Evolutionary conservation across 2,113 vertebrate genomes (phyloP), one percentile per base, ranked within the genome.

Genomic region (Paracanthobrama guichenoti): DNA sequence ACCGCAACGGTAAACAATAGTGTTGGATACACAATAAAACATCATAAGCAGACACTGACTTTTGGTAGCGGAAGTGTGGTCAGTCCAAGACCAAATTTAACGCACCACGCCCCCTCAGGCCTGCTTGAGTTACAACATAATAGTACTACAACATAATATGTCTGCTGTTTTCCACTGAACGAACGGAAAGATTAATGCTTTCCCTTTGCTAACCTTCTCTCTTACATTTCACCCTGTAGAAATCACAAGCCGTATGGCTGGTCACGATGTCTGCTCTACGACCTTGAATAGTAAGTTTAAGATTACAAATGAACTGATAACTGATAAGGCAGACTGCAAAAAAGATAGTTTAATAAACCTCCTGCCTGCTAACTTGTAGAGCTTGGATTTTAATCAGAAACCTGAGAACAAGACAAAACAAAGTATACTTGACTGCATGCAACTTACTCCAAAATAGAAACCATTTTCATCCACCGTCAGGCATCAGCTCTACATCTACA

Each of bases 221-320:
- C 12, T 81, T 31, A 73, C 20, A 67, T 26, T 53, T 53, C 48
- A 77, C 44, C 55, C n/a, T 67, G 24, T 82, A 97, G 96, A 94
- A 93, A 81, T 90, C 95, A 0, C 94, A 95, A 92, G 87, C 87
- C 64, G 85, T n/a, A n/a, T 91, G 90, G 93, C 93, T 60, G 82
- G 93, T 55, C 95, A 96, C 6, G 50, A 94, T 0, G 74, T 67
- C 57, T 94, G 83, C 39, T 87, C 91, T 66, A 90, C 96, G 86
- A 91, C 94, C 28, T 87, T 93, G 77, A 86, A 94, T 94, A 94
- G 98, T 99, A 90, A 92, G 96, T 97, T 84, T 35, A n/a, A 64
- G 22, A 26, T 7, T 9, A 10, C 44, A 31, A 31, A 18, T 53
- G 13, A 75, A 75, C 39, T 24, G 67, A 44, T 26, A 24, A 73